Evolutionary conservation across 2,113 vertebrate species (phyloP), one percentile per base, ranked within the genome.

Genomic region (Carassius auratus): DNA sequence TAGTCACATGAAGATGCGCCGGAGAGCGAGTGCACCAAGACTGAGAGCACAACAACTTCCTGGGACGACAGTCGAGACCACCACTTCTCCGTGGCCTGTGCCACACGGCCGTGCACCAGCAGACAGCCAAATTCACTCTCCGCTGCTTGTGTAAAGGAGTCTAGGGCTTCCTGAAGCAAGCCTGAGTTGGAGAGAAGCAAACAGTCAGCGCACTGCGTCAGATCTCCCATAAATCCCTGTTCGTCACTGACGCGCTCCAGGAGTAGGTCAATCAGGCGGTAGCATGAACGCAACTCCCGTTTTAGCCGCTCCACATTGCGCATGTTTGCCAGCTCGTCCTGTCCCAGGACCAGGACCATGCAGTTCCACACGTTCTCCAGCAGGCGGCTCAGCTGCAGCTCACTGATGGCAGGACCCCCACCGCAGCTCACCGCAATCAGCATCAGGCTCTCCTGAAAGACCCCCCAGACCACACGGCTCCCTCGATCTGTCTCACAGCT

Each of bases 261-360:
- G 80, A 98, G 94, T 89, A 94, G 93, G 89, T 98, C 97, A 0
- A 98, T 96, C 82, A 98, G 93, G 88, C 86, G 68, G 84, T 96
- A 97, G 89, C 96, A 97, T 79, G 96, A 95, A 76, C 97, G 88
- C 76, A 98, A 81, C 66, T 98, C 97, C 87, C 95, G 96, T 93
- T 98, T 98, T 55, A 98, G 90, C 71, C 97, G 94, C 92, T 98
- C 97, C 13, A 98, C 92, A 0, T 98, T 98, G 59, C 95, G 95
- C 71, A 94, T 88, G 21, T 93, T 95, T 1, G 90, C 90, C 88
- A 98, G 86, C 87, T 98, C 97, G 15, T 98, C 97, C 84, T 96
- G 92, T 17, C 97, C 97, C 87, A 98, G 89, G 52, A 98, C 92
- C 83, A 98, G 94, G 88, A 98, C 97, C 97, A 98, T 97, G 90